These are phyloP conservation scores for Gambusia yucatana DNA, from an alignment of 2,797 vertebrate species.

Conservation along the genomic window DNA sequence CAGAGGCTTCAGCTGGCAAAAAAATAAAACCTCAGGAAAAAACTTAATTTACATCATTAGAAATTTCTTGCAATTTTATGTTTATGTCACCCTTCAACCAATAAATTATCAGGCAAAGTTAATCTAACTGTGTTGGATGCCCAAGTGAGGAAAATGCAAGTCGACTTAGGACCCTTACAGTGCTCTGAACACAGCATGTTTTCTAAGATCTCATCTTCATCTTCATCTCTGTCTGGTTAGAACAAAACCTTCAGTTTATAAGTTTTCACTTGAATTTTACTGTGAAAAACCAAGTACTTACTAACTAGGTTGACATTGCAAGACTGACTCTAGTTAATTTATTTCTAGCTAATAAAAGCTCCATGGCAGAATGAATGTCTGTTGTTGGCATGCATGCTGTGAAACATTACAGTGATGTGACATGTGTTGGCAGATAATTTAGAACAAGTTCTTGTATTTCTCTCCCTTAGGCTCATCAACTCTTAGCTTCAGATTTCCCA, in stretches of 20 bases:
- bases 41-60: neutral
- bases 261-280: slow-evolving; percentile 18
- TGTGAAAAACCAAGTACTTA: neutral
- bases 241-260: slow-evolving; percentile 3
- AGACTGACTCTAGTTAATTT: slow-evolving; percentile 48
- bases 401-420: slow-evolving; percentile 44
- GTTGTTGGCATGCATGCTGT: slow-evolving; percentile 33
- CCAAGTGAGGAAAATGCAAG: too few relatives aligned
- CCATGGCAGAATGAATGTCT: slow-evolving; percentile 24
- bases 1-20: neutral
- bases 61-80: neutral
- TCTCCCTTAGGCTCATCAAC: slow-evolving; percentile 28
- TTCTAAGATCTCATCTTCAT: too few relatives aligned
- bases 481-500: slow-evolving; percentile 1
- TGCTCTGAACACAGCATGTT: too few relatives aligned
- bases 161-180: too few relatives aligned
- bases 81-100: neutral
- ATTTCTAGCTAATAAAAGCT: slow-evolving; percentile 36
- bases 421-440: slow-evolving; percentile 46
- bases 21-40: neutral
- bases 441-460: slow-evolving; percentile 26
- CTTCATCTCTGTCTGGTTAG: neutral
- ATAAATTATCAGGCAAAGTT: neutral
- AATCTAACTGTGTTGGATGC: neutral
- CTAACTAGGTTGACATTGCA: neutral